Evolutionary conservation across 2,888 invertebrate genomes (phyloP).

Genomic region (Gastracanthus pulcherrimus): DNA sequence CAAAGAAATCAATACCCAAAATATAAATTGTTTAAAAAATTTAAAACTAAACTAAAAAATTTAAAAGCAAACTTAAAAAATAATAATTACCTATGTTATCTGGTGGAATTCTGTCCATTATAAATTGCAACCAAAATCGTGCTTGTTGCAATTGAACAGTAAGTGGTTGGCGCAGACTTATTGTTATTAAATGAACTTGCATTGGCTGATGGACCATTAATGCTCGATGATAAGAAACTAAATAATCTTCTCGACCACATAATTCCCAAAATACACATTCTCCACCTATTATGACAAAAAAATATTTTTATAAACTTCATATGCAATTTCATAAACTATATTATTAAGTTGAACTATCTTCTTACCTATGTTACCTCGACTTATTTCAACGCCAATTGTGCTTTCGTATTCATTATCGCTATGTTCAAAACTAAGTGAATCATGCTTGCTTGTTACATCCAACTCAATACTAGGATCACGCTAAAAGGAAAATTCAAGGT

Average conservation of each 20-base stretch:
- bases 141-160: slow-evolving; percentile 84
- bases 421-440: slow-evolving; percentile 81
- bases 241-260: slow-evolving; percentile 87
- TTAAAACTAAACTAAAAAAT: background rate
- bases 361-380: slow-evolving; percentile 73
- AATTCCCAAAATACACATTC: slow-evolving; percentile 85
- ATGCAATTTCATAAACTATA: background rate
- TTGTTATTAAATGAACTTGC: slow-evolving; percentile 82
- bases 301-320: background rate
- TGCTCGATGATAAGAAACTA: slow-evolving; percentile 86
- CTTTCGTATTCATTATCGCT: slow-evolving; percentile 75
- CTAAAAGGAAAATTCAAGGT: slow-evolving; percentile 71
- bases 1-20: too few relatives aligned
- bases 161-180: slow-evolving; percentile 83
- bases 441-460: slow-evolving; percentile 81
- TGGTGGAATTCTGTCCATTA: slow-evolving; percentile 83
- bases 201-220: slow-evolving; percentile 79
- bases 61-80: too few relatives aligned
- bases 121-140: slow-evolving; percentile 87
- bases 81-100: slow-evolving; percentile 79
- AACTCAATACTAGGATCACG: slow-evolving; percentile 79
- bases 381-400: slow-evolving; percentile 75
- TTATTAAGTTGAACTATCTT: background rate
- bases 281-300: slow-evolving; percentile 74
- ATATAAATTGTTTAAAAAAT: background rate